A percentile compares a stretch with the other conserved stretches of the same genome.
phyloP scores from a whole-genome alignment of 2,888 invertebrate genomes.

The Sicus ferrugineus region DNA sequence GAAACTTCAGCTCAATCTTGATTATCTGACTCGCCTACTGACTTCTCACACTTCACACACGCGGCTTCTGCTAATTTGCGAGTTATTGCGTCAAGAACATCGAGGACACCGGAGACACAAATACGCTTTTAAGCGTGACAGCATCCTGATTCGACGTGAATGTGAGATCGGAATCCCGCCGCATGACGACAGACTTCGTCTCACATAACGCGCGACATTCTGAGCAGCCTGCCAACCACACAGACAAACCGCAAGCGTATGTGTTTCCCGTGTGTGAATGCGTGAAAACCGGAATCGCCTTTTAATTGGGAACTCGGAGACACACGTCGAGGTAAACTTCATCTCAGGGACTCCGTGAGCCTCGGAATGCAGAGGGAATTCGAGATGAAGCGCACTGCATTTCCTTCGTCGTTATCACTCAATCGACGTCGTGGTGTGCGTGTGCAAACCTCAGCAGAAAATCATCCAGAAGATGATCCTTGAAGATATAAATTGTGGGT shows the following conservation, averaged over 20 bases:
- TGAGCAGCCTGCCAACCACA: background rate
- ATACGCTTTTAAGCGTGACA: background rate
- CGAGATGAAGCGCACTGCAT: too few relatives aligned
- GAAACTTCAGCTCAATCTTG: background rate
- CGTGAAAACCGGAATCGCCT: background rate
- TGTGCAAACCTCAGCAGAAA: too few relatives aligned
- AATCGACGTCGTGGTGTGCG: too few relatives aligned
- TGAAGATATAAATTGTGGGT: too few relatives aligned
- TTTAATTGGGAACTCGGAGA: conserved; percentile 6
- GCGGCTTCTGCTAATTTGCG: background rate
- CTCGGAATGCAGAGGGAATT: too few relatives aligned
- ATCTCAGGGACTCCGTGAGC: too few relatives aligned
- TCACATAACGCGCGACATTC: too few relatives aligned
- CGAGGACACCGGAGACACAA: background rate
- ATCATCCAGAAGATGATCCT: too few relatives aligned
- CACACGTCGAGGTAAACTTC: background rate
- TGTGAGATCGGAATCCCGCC: background rate
- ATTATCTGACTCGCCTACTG: background rate
- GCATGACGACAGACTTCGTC: background rate
- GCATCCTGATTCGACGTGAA: conserved; percentile 1
- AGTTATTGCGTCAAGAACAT: background rate
- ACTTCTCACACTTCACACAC: background rate
- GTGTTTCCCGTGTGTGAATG: background rate
- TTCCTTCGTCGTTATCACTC: too few relatives aligned
- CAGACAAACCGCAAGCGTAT: background rate